Evolutionary conservation across 2,113 vertebrate species (phyloP).

Genomic region (Ramphastos sulfuratus): DNA sequence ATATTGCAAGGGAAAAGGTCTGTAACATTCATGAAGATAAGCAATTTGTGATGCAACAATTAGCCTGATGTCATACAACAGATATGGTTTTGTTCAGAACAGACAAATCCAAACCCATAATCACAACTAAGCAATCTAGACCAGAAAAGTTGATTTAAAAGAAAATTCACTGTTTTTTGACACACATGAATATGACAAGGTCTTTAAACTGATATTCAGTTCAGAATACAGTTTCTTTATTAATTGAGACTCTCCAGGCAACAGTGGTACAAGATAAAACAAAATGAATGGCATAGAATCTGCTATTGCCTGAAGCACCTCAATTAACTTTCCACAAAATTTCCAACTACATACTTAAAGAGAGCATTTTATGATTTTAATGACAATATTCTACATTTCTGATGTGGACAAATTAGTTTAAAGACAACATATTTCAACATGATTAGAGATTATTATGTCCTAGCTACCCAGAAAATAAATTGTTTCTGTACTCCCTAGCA

Average conservation of each 20-base stretch:
- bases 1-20: not conserved
- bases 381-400: conserved; percentile 56
- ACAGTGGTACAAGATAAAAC: conserved; percentile 47
- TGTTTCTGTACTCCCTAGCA: not conserved
- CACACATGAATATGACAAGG: not conserved
- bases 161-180: conserved; percentile 2
- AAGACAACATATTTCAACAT: conserved; percentile 45
- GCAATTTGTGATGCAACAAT: not conserved
- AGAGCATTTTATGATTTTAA: conserved; percentile 65
- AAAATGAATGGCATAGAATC: conserved; percentile 63
- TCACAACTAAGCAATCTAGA: not conserved
- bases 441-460: conserved; percentile 10
- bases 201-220: conserved; percentile 51
- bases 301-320: conserved; percentile 52
- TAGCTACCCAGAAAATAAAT: conserved; percentile 10
- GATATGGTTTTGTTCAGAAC: not conserved
- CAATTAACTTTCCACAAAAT: conserved; percentile 71
- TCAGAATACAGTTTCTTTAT: conserved; percentile 58
- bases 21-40: not conserved
- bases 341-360: conserved; percentile 57
- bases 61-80: not conserved
- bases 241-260: conserved; percentile 61
- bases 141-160: not conserved
- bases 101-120: not conserved
- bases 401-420: conserved; percentile 56